phyloP scores from a whole-genome alignment of 1,140 invertebrate genomes.

The Lamellibrachia luymesi region DNA sequence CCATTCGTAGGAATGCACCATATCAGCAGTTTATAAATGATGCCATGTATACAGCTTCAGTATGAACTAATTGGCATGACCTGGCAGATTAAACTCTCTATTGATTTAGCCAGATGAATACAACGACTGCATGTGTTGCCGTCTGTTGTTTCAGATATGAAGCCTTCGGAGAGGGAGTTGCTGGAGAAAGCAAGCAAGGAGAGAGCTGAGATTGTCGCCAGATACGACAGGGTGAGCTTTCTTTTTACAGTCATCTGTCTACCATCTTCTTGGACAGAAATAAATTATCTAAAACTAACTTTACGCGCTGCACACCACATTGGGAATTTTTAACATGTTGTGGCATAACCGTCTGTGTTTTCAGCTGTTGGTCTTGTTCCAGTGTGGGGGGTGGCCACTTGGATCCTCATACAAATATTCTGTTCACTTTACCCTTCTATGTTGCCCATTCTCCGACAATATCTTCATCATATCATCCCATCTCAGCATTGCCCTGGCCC shows the following conservation, averaged over 20 bases:
- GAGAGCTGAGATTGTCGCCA: conserved; percentile 87
- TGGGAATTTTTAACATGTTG: too few relatives aligned
- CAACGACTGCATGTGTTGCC: not conserved
- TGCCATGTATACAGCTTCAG: too few relatives aligned
- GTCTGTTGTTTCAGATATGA: not conserved
- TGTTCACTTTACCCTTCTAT: too few relatives aligned
- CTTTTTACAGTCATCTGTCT: not conserved
- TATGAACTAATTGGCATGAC: too few relatives aligned
- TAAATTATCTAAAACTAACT: not conserved
- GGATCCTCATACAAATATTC: not conserved
- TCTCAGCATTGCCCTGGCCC: too few relatives aligned
- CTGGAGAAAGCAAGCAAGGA: conserved; percentile 62
- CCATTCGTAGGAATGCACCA: too few relatives aligned
- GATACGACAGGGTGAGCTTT: conserved; percentile 72
- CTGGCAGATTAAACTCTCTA: too few relatives aligned
- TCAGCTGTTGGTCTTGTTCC: not conserved
- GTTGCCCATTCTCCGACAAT: too few relatives aligned
- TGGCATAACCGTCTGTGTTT: not conserved
- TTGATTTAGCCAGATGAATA: not conserved
- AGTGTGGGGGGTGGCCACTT: not conserved
- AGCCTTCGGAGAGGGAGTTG: conserved; percentile 44
- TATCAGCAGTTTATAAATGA: too few relatives aligned
- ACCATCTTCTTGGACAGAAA: not conserved
- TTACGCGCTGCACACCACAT: too few relatives aligned
- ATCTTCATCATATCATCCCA: too few relatives aligned